Percentiles rank a stretch among this genome's conserved stretches.
Conservation (phyloP, 2,113 vertebrate genomes). For the Potamarius usumacintae region DNA sequence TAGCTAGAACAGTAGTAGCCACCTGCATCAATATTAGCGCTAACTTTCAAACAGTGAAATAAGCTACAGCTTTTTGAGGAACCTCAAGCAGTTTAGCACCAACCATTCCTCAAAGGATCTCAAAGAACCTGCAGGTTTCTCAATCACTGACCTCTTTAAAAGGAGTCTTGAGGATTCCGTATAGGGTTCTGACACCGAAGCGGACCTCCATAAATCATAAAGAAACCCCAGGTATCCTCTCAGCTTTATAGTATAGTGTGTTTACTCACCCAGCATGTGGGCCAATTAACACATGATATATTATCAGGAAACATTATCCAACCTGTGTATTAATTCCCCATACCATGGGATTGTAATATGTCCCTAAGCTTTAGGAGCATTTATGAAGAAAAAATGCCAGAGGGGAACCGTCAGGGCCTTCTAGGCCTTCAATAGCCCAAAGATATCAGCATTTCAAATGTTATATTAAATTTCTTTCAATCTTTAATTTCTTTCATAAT, state of each 20-base stretch:
- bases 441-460: no score
- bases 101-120: not conserved
- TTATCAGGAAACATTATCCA: not conserved
- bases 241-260: not conserved
- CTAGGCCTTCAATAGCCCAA: no score
- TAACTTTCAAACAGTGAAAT: not conserved
- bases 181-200: not conserved
- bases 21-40: not conserved
- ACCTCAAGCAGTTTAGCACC: not conserved
- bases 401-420: no score
- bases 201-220: slow-evolving; percentile 11
- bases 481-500: no score
- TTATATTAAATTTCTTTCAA: no score
- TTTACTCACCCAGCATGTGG: not conserved
- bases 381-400: not conserved
- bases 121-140: slow-evolving; percentile 10
- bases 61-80: not conserved
- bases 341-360: not conserved
- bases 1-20: not conserved
- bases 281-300: slow-evolving; percentile 10
- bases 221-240: not conserved
- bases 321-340: not conserved
- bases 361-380: not conserved
- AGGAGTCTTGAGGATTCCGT: not conserved
- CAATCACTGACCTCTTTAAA: slow-evolving; percentile 17